phyloP scores from a whole-genome alignment of 1,140 invertebrate species.

The Drosophila teissieri region DNA sequence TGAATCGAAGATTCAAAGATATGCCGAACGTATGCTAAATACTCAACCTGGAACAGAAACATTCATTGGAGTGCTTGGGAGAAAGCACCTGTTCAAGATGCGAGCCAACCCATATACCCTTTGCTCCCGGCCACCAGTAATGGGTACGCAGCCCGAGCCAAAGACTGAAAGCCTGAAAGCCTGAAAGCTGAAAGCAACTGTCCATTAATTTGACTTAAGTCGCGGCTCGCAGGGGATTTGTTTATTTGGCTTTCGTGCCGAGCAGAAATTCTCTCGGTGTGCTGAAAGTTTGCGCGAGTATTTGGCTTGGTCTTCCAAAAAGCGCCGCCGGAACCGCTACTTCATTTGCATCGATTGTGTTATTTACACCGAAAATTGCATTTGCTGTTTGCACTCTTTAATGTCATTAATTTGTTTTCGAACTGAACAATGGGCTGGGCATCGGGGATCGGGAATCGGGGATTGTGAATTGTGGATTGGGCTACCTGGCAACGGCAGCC shows the following conservation, averaged over 20 bases:
- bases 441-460: background rate
- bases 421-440: background rate
- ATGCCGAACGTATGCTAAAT: too few species aligned
- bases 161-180: background rate
- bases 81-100: background rate
- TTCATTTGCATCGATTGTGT: slow-evolving; percentile 73
- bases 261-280: slow-evolving; percentile 11
- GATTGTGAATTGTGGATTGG: background rate
- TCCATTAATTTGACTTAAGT: slow-evolving; percentile 81
- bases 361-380: slow-evolving; percentile 64
- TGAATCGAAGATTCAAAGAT: background rate
- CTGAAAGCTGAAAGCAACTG: slow-evolving; percentile 17
- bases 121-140: background rate
- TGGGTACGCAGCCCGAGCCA: slow-evolving; percentile 6
- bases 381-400: slow-evolving; percentile 41
- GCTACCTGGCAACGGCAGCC: slow-evolving; percentile 16
- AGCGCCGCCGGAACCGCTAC: slow-evolving; percentile 55
- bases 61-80: too few species aligned
- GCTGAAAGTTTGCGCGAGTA: slow-evolving; percentile 9
- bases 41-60: too few species aligned
- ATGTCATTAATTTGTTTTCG: slow-evolving; percentile 63
- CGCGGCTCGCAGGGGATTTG: slow-evolving; percentile 44
- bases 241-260: slow-evolving; percentile 37
- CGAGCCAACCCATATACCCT: slow-evolving; percentile 6
- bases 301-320: slow-evolving; percentile 37